Conservation (phyloP, 1,140 invertebrate genomes). For the Orius insidiosus region DNA sequence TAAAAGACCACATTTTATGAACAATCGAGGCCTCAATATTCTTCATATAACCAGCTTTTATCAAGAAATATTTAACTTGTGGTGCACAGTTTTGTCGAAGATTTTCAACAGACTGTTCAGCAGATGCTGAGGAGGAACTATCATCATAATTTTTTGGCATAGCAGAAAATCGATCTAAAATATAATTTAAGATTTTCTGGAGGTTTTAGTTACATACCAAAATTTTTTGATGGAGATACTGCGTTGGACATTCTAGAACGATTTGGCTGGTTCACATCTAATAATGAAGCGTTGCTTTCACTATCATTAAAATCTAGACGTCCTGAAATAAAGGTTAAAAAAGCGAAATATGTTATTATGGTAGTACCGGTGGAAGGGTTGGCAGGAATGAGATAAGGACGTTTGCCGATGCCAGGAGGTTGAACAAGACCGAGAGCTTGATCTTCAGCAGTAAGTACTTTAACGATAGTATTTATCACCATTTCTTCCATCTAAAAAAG, state of each 20-base stretch:
- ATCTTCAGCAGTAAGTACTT: slow-evolving; percentile 54
- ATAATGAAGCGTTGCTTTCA: background rate
- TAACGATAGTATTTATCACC: slow-evolving; percentile 46
- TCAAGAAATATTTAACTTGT: slow-evolving; percentile 27
- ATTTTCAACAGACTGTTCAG: background rate
- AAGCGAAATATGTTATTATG: no score
- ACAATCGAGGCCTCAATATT: slow-evolving; percentile 29
- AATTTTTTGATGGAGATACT: no score
- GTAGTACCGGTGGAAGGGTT: background rate
- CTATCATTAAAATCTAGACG: background rate
- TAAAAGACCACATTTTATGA: slow-evolving; percentile 31
- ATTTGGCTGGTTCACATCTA: background rate
- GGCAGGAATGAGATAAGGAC: slow-evolving; percentile 31
- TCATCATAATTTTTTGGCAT: background rate
- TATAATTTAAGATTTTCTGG: no score
- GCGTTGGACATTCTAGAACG: background rate
- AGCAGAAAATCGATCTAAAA: background rate
- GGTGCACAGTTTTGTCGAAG: slow-evolving; percentile 6
- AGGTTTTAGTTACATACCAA: no score
- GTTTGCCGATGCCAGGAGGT: slow-evolving; percentile 56
- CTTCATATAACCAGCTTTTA: slow-evolving; percentile 31
- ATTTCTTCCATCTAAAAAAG: slow-evolving; percentile 45
- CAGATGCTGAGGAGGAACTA: background rate
- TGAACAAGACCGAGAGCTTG: slow-evolving; percentile 48
- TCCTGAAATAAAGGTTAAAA: background rate